phyloP scores from a whole-genome alignment of 2,113 vertebrate species.

The Brachyhypopomus gauderio region DNA sequence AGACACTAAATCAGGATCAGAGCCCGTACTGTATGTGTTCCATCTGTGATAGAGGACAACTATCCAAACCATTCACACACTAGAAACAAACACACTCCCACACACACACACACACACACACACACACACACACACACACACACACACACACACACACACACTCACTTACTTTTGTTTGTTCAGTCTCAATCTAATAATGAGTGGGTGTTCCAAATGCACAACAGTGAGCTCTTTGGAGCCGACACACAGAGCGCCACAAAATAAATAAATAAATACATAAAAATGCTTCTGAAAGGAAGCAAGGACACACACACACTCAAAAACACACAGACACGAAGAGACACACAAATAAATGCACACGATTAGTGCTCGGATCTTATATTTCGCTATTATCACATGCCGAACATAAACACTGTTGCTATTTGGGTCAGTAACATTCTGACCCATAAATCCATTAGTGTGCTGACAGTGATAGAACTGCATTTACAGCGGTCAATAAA shows the following conservation, averaged over 20 bases:
- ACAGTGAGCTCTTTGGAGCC: not conserved
- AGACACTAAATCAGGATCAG: not conserved
- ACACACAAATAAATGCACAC: slow-evolving; percentile 7
- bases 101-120: not conserved
- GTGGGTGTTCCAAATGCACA: slow-evolving; percentile 1
- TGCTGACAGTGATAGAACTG: slow-evolving; percentile 33
- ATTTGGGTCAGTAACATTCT: slow-evolving; percentile 16
- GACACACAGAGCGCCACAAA: not conserved
- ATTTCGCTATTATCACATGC: slow-evolving; percentile 20
- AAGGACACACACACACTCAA: not conserved
- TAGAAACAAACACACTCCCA: not conserved
- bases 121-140: not conserved
- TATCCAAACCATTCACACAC: not conserved
- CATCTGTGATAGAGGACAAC: slow-evolving; percentile 10
- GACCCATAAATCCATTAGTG: slow-evolving; percentile 46
- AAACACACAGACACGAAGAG: not conserved
- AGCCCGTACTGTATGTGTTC: slow-evolving; percentile 6
- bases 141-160: too few species aligned
- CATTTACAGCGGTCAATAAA: slow-evolving; percentile 31
- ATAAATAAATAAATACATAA: not conserved
- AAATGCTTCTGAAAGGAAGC: not conserved
- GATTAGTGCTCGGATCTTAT: slow-evolving; percentile 3
- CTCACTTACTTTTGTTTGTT: not conserved
- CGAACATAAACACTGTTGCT: not conserved
- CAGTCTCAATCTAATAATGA: not conserved